Evolutionary conservation across 2,797 vertebrate genomes (phyloP), one percentile per base, ranked within the genome.

Genomic region (Rhinella marina): DNA sequence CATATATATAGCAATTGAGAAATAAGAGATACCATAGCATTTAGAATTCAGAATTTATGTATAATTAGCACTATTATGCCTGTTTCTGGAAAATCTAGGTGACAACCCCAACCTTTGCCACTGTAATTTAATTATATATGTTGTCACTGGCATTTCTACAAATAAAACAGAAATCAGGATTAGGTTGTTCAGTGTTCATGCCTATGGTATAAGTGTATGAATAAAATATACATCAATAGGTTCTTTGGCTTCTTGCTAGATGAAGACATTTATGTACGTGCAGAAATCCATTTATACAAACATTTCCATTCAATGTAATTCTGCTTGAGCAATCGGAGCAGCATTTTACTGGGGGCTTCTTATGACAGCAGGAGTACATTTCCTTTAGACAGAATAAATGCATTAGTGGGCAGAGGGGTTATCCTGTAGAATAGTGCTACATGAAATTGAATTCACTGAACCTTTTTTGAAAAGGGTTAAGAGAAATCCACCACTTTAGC

Each of bases 341-440:
- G n/a, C 12, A 54, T 73, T 76, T n/a, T 21, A 48, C 41, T 76
- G 8, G 73, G 78, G 66, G 78, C 52, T 32, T 13, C 29, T 21
- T n/a, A 29, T 76, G 56, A 64, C 54, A 61, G 72, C 29, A 59
- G 21, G 32, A 76, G 23, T 81, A 32, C 85, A 81, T 81, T 87
- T 76, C 62, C 76, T 16, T 29, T 86, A n/a, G n/a, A 66, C 16
- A 66, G 62, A 70, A 72, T 59, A 66, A 57, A 25, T 80, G 64
- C 85, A 56, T 70, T 86, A 80, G 48, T 27, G 79, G 17, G n/a
- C 72, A 48, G 57, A n/a, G 83, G 21, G 73, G 72, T 14, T 61
- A 48, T 73, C 72, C 54, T 41, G 12, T 54, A 86, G 25, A 72
- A 68, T 59, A 48, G 70, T 21, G n/a, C 27, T 14, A 23, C 41